A percentile compares a stretch with the other conserved stretches of the same genome.
phyloP scores from a whole-genome alignment of 64 coral and sea anemone species.

The Platygyra sinensis region DNA sequence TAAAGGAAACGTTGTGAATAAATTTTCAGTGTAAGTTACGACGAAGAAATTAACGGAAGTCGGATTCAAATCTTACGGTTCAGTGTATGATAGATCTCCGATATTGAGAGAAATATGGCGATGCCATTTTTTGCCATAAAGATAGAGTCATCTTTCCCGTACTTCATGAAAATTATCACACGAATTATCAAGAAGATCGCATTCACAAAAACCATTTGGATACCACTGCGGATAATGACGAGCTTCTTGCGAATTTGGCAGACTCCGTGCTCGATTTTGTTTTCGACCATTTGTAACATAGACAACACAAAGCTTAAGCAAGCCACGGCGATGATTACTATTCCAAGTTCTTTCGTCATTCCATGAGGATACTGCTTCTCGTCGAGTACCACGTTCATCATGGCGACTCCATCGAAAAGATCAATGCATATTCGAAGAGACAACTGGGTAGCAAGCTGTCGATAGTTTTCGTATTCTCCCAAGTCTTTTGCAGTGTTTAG shows the following conservation, averaged over 20 bases:
- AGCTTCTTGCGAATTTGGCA: neutral
- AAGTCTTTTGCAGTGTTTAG: slow-evolving; percentile 19
- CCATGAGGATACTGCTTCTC: neutral
- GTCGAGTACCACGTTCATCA: slow-evolving; percentile 39
- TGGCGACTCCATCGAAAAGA: slow-evolving; percentile 63
- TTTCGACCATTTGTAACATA: slow-evolving; percentile 3
- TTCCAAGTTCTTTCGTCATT: slow-evolving; percentile 7
- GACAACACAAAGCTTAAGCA: slow-evolving; percentile 48
- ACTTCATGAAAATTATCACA: slow-evolving; percentile 18
- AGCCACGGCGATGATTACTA: slow-evolving; percentile 6
- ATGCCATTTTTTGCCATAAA: slow-evolving; percentile 78
- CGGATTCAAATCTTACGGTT: neutral
- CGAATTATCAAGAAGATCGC: slow-evolving; percentile 52
- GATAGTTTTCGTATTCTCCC: neutral
- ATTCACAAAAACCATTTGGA: slow-evolving; percentile 56
- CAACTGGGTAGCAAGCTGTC: neutral
- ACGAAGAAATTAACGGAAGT: neutral
- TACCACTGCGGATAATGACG: neutral
- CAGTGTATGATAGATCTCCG: slow-evolving; percentile 26
- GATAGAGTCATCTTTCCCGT: slow-evolving; percentile 51
- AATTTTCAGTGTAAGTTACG: no score
- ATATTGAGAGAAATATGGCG: slow-evolving; percentile 7
- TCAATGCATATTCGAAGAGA: slow-evolving; percentile 21
- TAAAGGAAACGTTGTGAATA: no score
- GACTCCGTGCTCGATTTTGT: neutral